Conservation (phyloP, 53 echinoderm and acorn worm species). For the Actinopyga echinites region DNA sequence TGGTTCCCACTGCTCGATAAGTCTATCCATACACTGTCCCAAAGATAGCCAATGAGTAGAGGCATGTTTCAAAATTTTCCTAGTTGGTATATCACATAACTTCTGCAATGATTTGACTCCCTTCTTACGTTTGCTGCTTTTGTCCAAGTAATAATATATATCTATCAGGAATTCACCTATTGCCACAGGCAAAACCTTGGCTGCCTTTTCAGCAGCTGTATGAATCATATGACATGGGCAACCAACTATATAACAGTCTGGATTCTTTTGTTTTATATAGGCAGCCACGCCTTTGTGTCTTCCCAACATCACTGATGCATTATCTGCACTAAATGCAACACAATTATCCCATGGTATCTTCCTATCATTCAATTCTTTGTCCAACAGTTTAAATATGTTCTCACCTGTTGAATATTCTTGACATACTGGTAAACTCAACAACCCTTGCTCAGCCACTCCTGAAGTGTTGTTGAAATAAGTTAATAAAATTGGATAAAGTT, state of each 20-base stretch:
- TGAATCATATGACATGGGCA: conserved; percentile 58
- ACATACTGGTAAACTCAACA: conserved; percentile 57
- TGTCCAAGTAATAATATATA: conserved; percentile 53
- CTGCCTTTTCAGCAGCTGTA: conserved; percentile 42
- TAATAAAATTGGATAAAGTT: conserved; percentile 48
- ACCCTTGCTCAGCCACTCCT: conserved; percentile 33
- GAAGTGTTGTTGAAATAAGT: not conserved
- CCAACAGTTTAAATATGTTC: conserved; percentile 55
- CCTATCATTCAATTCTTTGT: conserved; percentile 39
- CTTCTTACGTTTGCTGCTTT: conserved; percentile 45
- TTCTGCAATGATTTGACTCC: conserved; percentile 2
- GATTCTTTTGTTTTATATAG: not conserved
- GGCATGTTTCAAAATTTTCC: conserved; percentile 46
- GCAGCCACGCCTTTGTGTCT: conserved; percentile 41
- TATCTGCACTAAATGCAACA: conserved; percentile 43
- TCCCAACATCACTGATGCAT: conserved; percentile 51
- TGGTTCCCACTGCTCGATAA: conserved; percentile 50
- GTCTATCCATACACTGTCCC: conserved; percentile 17
- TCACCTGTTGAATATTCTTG: conserved; percentile 51
- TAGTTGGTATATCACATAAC: not conserved
- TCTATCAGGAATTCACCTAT: conserved; percentile 49
- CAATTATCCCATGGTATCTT: conserved; percentile 59
- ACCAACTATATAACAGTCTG: conserved; percentile 43
- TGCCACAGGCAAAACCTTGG: conserved; percentile 14
- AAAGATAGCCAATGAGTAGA: conserved; percentile 43